A percentile compares a stretch with the other conserved stretches of the same genome.
phyloP scores from a whole-genome alignment of 2,888 invertebrate genomes.

The Scelioninae gen. 2 region DNA sequence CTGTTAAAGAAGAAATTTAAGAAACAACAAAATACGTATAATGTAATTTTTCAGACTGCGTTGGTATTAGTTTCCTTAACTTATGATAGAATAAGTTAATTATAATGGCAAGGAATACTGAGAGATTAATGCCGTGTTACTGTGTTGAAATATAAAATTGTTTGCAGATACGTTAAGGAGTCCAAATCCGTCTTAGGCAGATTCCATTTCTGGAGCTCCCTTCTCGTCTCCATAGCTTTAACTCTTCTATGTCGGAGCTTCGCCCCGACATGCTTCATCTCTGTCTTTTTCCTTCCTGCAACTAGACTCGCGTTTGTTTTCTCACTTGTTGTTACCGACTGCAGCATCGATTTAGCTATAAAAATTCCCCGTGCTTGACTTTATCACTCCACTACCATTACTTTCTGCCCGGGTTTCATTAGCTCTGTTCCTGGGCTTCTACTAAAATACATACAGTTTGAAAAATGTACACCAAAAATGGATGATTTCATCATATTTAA shows the following conservation, averaged over 20 bases:
- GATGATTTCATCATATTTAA: no score
- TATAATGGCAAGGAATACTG: no score
- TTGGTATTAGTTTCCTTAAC: no score
- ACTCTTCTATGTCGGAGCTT: slow-evolving; percentile 34
- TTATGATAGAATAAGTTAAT: no score
- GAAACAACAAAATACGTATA: no score
- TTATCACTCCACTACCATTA: slow-evolving; percentile 72
- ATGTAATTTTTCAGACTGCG: no score
- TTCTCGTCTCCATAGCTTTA: slow-evolving; percentile 52
- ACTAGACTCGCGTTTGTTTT: slow-evolving; percentile 31
- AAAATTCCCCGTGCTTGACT: slow-evolving; percentile 73
- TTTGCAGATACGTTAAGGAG: slow-evolving; percentile 40
- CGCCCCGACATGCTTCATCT: slow-evolving; percentile 35
- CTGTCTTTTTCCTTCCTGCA: slow-evolving; percentile 8
- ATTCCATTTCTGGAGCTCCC: slow-evolving; percentile 39
- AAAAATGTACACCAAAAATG: slow-evolving; percentile 3
- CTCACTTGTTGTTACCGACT: slow-evolving; percentile 47
- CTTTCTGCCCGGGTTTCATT: slow-evolving; percentile 71
- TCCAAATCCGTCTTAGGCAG: slow-evolving; percentile 61
- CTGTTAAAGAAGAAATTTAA: no score
- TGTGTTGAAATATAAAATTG: no score
- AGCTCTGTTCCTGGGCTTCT: slow-evolving; percentile 59
- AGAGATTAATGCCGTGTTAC: no score
- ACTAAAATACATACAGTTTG: slow-evolving; percentile 18
- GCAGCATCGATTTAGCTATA: slow-evolving; percentile 72